Conservation (phyloP, 2,888 invertebrate genomes). For the Hyppa rectilinea region DNA sequence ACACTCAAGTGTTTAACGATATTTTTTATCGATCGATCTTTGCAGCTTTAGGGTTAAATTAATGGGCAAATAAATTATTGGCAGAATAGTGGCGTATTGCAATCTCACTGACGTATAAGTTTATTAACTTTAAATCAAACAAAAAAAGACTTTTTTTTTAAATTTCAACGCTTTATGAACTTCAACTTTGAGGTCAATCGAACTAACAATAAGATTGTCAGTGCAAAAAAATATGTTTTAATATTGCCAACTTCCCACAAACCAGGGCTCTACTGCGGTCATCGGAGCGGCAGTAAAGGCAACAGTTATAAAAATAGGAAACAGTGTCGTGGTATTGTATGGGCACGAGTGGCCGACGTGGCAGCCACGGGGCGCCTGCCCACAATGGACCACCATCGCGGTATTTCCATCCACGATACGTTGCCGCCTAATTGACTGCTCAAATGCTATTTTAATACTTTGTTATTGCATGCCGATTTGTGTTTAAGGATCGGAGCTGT, state of each 20-base stretch:
- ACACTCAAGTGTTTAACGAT: constrained; percentile 76
- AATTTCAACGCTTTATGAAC: not conserved
- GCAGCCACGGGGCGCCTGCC: constrained; percentile 80
- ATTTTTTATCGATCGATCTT: constrained; percentile 67
- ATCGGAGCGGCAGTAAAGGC: constrained; percentile 84
- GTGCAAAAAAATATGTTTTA: constrained; percentile 47
- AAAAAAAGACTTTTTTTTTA: too few relatives aligned
- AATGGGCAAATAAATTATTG: constrained; percentile 37
- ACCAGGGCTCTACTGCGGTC: constrained; percentile 81
- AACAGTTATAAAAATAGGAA: constrained; percentile 88
- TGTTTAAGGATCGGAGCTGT: constrained; percentile 57
- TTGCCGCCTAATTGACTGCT: constrained; percentile 90
- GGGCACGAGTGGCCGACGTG: constrained; percentile 76
- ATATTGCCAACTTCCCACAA: constrained; percentile 85
- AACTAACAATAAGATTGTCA: not conserved
- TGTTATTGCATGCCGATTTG: constrained; percentile 81
- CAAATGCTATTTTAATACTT: constrained; percentile 89
- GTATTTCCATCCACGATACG: constrained; percentile 89
- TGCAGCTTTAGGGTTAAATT: constrained; percentile 68
- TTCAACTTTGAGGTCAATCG: not conserved
- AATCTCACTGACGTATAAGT: not conserved
- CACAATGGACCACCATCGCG: constrained; percentile 90
- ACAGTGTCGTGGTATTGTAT: constrained; percentile 84
- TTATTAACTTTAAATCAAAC: not conserved
- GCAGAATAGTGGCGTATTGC: constrained; percentile 29